phyloP scores from a whole-genome alignment of 1,140 invertebrate genomes.

The Mylabris phalerata region DNA sequence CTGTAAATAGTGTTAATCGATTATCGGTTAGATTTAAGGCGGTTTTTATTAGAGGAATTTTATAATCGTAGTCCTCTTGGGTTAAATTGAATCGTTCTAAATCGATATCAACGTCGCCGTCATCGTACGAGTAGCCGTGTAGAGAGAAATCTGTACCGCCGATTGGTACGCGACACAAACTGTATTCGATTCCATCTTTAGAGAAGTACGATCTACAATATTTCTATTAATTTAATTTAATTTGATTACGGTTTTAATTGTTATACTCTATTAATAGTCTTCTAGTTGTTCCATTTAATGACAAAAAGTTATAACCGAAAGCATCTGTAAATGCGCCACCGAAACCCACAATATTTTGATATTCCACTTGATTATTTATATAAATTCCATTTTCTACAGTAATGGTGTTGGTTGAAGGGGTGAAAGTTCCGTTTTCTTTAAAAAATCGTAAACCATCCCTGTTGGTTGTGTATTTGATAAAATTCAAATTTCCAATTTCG shows the following conservation, averaged over 20 bases:
- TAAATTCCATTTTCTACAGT: constrained; percentile 19
- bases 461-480: constrained; percentile 52
- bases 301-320: constrained; percentile 67
- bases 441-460: constrained; percentile 48
- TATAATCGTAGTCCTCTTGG: constrained; percentile 42
- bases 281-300: constrained; percentile 47
- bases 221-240: background rate
- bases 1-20: constrained; percentile 40
- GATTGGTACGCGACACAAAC: constrained; percentile 68
- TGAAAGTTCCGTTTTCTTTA: constrained; percentile 30
- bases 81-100: constrained; percentile 40
- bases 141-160: constrained; percentile 75
- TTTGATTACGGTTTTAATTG: background rate
- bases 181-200: constrained; percentile 63
- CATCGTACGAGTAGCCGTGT: constrained; percentile 61
- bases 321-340: constrained; percentile 86
- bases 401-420: background rate
- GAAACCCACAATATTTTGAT: constrained; percentile 66
- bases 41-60: constrained; percentile 40
- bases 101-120: constrained; percentile 38
- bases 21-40: constrained; percentile 26
- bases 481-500: constrained; percentile 42
- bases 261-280: constrained; percentile 43
- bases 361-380: constrained; percentile 37
- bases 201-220: constrained; percentile 51